Evolutionary conservation across 2,113 vertebrate species (phyloP).

Genomic region (Monarcha castaneiventris): DNA sequence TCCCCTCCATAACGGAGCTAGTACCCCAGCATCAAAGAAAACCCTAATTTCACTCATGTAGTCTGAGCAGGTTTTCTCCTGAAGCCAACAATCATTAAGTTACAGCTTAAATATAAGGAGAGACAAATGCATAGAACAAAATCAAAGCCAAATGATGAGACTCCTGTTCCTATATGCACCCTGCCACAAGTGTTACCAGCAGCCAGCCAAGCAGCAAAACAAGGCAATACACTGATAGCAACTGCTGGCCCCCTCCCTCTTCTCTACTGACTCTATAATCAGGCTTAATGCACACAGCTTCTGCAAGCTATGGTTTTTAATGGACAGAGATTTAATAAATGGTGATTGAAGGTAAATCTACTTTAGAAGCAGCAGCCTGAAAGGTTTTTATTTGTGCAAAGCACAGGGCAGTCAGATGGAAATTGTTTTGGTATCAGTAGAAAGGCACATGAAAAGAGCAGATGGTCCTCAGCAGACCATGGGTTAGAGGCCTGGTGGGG

Average conservation of each 20-base stretch:
- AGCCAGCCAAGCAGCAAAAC: slow-evolving; percentile 73
- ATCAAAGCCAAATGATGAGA: background rate
- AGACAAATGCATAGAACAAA: background rate
- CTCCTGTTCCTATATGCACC: background rate
- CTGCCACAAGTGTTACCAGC: slow-evolving; percentile 47
- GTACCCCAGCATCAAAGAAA: slow-evolving; percentile 3
- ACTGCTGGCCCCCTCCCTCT: slow-evolving; percentile 61
- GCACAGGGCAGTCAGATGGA: slow-evolving; percentile 62
- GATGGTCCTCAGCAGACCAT: slow-evolving; percentile 30
- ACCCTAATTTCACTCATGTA: background rate
- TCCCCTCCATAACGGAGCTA: slow-evolving; percentile 62
- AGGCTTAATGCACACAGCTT: slow-evolving; percentile 90
- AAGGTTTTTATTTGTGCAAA: slow-evolving; percentile 76
- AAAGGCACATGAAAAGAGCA: slow-evolving; percentile 29
- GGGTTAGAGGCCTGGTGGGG: slow-evolving; percentile 40
- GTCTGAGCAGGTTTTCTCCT: background rate
- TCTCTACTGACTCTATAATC: slow-evolving; percentile 84
- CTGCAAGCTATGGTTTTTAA: slow-evolving; percentile 84
- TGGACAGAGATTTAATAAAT: slow-evolving; percentile 99
- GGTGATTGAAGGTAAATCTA: slow-evolving; percentile 97
- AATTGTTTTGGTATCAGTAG: slow-evolving; percentile 61
- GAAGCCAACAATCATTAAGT: background rate
- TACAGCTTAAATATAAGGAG: background rate
- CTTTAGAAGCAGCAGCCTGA: slow-evolving; percentile 81
- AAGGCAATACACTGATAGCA: slow-evolving; percentile 72